Percentiles rank a stretch among this genome's conserved stretches.
Conservation (phyloP, 2,797 vertebrate species). For the Danio kyathit region DNA sequence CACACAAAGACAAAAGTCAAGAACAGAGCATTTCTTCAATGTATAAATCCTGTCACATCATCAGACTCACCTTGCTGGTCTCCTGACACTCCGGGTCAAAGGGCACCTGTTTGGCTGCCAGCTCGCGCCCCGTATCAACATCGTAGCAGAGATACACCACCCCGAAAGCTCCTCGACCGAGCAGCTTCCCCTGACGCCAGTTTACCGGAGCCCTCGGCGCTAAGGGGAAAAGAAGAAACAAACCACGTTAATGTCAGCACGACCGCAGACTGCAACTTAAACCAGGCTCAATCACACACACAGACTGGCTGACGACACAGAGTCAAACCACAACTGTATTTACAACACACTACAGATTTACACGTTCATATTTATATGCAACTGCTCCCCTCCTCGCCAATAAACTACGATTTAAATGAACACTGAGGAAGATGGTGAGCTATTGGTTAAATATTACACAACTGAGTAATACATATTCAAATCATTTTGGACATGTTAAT, state of each 20-base stretch:
- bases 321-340: conserved; percentile 43
- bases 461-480: too few relatives aligned
- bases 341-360: conserved; percentile 39
- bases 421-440: conserved; percentile 24
- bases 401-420: conserved; percentile 22
- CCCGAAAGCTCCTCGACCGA: conserved; percentile 91
- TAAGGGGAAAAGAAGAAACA: conserved; percentile 62
- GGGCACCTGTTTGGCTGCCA: conserved; percentile 93
- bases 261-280: conserved; percentile 4
- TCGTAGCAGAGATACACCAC: conserved; percentile 95
- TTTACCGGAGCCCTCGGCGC: conserved; percentile 91
- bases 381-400: background rate
- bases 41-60: conserved; percentile 10
- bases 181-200: conserved; percentile 92
- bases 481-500: background rate
- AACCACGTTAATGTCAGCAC: conserved; percentile 45
- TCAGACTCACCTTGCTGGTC: conserved; percentile 88
- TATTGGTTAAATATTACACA: conserved; percentile 2
- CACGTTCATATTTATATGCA: conserved; percentile 34
- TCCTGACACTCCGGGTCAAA: conserved; percentile 92
- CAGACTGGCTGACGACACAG: conserved; percentile 50
- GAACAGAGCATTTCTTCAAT: background rate
- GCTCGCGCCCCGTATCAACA: conserved; percentile 90
- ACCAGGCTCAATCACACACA: conserved; percentile 30
- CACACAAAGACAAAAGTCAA: conserved; percentile 29